These are phyloP conservation scores for Callipepla squamata DNA, from an alignment of 2,113 vertebrate species.

Conservation along the genomic window DNA sequence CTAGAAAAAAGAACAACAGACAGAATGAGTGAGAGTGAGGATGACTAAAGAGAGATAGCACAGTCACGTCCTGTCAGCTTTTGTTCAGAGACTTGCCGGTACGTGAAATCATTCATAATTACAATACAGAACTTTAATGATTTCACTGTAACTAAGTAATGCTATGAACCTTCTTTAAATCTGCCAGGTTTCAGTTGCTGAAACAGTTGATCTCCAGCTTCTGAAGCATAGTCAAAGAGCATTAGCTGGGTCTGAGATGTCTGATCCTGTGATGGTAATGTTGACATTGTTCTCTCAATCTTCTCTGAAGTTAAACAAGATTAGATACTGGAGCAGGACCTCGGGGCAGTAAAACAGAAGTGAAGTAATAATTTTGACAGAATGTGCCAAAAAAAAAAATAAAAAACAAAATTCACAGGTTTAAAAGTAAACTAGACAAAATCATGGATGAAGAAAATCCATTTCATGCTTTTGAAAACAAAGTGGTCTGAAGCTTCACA, in stretches of 20 bases:
- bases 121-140: not conserved
- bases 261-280: not conserved
- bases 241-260: slow-evolving; percentile 11
- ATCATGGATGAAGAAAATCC: not conserved
- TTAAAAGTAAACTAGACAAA: not conserved
- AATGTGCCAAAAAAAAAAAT: not conserved
- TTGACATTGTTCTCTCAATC: not conserved
- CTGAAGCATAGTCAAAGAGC: slow-evolving; percentile 10
- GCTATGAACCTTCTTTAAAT: not conserved
- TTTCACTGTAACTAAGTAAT: slow-evolving; percentile 20
- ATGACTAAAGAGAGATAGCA: not conserved
- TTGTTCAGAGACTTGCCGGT: not conserved
- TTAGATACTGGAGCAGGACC: not conserved
- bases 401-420: not conserved
- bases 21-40: not conserved
- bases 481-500: not conserved
- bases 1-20: not conserved
- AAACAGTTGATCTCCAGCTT: slow-evolving; percentile 7
- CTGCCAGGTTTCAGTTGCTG: not conserved
- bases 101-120: slow-evolving; percentile 9
- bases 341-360: not conserved
- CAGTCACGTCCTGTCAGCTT: not conserved
- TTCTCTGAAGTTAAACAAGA: not conserved
- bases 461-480: not conserved
- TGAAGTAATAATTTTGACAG: not conserved